These are phyloP conservation scores for Melanophora roralis DNA, from an alignment of 2,888 invertebrate species.

Conservation along the genomic window DNA sequence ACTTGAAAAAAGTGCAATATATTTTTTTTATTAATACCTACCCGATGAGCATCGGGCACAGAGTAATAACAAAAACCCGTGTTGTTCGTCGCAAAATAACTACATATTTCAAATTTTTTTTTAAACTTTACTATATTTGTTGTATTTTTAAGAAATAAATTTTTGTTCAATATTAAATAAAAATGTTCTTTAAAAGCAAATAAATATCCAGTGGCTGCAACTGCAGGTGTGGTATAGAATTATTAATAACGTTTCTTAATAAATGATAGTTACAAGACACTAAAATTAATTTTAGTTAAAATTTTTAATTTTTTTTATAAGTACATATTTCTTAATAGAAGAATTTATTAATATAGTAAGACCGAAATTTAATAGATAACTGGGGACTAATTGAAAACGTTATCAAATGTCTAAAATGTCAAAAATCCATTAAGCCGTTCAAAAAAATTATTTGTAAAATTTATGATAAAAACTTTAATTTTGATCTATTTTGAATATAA, in stretches of 20 bases:
- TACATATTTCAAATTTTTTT: neutral
- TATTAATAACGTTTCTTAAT: constrained; percentile 37
- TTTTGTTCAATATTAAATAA: constrained; percentile 26
- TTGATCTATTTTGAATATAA: too few species aligned
- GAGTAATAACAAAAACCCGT: too few species aligned
- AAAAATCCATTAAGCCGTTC: too few species aligned
- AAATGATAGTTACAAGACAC: constrained; percentile 36
- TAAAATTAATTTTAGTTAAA: neutral
- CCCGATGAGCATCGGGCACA: too few species aligned
- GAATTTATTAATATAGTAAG: neutral
- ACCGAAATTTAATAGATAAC: constrained; percentile 6
- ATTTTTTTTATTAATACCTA: too few species aligned
- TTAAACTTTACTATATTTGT: neutral
- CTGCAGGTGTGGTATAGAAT: constrained; percentile 45
- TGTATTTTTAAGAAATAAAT: constrained; percentile 16
- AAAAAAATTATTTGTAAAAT: too few species aligned
- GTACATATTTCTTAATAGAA: constrained; percentile 12
- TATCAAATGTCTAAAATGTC: too few species aligned
- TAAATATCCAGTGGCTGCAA: constrained; percentile 23
- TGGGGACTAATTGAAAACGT: too few species aligned
- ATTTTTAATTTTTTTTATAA: neutral
- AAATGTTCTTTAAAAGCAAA: constrained; percentile 37
- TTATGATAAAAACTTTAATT: too few species aligned
- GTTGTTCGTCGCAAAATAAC: neutral
- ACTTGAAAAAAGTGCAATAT: too few species aligned